Percentiles rank a stretch among this genome's conserved stretches.
Conservation (phyloP, 2,888 invertebrate genomes). For the Hipparchia semele region DNA sequence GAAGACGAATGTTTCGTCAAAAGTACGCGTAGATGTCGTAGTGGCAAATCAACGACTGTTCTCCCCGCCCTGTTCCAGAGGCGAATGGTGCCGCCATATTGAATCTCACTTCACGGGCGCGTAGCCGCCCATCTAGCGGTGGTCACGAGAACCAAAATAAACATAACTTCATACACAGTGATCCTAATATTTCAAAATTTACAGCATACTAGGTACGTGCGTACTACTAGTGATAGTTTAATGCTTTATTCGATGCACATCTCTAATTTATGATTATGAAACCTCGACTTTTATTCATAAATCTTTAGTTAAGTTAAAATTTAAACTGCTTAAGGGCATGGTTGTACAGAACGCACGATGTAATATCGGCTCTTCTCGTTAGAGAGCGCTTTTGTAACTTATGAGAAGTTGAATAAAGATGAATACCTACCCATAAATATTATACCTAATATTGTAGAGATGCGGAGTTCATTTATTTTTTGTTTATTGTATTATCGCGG, state of each 20-base stretch:
- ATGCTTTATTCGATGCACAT: neutral
- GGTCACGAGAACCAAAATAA: slow-evolving; percentile 50
- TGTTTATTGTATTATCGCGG: neutral
- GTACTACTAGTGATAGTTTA: neutral
- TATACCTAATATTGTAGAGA: neutral
- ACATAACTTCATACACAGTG: slow-evolving; percentile 11
- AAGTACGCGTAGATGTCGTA: slow-evolving; percentile 80
- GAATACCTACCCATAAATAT: too few species aligned
- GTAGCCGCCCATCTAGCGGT: slow-evolving; percentile 70
- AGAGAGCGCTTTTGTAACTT: slow-evolving; percentile 40
- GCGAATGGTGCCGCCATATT: slow-evolving; percentile 82
- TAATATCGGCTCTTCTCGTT: slow-evolving; percentile 27
- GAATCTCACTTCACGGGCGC: slow-evolving; percentile 64
- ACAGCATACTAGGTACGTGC: neutral
- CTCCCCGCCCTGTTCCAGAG: slow-evolving; percentile 82
- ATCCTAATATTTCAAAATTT: neutral
- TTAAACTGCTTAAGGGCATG: neutral
- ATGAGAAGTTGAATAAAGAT: slow-evolving; percentile 6
- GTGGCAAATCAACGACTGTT: slow-evolving; percentile 77
- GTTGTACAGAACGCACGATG: slow-evolving; percentile 10
- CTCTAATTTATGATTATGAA: neutral
- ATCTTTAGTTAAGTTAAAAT: neutral
- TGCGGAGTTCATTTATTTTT: neutral
- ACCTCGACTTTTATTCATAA: neutral
- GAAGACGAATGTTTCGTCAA: slow-evolving; percentile 74